Evolutionary conservation across 2,888 invertebrate species (phyloP).

Genomic region (Cecidostiba fungosa): DNA sequence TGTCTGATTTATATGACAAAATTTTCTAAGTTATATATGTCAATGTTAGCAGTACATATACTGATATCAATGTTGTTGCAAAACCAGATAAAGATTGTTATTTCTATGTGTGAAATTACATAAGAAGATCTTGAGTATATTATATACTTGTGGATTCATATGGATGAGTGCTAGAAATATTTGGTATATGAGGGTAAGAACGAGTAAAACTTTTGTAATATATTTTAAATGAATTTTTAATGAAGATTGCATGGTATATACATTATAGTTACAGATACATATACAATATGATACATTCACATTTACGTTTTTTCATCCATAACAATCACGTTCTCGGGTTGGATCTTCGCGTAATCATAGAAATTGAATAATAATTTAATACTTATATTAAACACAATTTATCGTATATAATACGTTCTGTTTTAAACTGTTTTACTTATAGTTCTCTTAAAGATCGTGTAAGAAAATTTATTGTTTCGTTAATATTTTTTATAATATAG

Average conservation of each 20-base stretch:
- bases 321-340: conserved; percentile 59
- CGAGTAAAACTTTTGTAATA: background rate
- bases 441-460: background rate
- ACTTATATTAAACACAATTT: background rate
- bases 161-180: background rate
- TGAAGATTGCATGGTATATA: conserved; percentile 72
- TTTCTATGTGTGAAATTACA: background rate
- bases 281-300: conserved; percentile 75
- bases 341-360: background rate
- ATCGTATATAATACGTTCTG: conserved; percentile 5
- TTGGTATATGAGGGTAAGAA: background rate
- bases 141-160: background rate
- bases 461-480: conserved; percentile 4
- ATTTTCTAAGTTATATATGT: too few relatives aligned
- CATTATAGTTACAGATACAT: conserved; percentile 75
- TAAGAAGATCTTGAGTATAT: background rate
- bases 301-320: conserved; percentile 62
- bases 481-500: conserved; percentile 14
- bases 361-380: background rate
- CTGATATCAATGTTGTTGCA: background rate
- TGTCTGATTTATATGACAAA: too few relatives aligned
- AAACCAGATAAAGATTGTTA: background rate
- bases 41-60: background rate
- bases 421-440: background rate
- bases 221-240: conserved; percentile 69